These are phyloP conservation scores for Lithodes maja DNA, from an alignment of 2,888 invertebrate species.

Conservation along the genomic window DNA sequence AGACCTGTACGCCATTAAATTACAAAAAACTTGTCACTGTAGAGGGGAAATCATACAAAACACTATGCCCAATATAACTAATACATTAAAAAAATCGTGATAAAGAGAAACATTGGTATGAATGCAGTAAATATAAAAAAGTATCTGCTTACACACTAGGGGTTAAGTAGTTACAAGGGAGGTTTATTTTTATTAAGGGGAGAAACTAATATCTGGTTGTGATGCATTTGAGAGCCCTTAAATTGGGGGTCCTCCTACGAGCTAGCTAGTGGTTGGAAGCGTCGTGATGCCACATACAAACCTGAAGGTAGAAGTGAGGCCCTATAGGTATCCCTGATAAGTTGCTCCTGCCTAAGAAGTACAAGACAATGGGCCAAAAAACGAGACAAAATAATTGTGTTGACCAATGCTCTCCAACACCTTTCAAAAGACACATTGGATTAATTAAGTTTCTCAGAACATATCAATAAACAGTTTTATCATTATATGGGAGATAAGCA, in stretches of 20 bases:
- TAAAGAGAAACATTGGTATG: conserved; percentile 23
- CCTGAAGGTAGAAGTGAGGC: conserved; percentile 54
- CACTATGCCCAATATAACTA: conserved; percentile 41
- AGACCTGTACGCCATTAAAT: conserved; percentile 13
- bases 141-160: conserved; percentile 31
- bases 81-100: not conserved
- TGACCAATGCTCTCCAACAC: too few species aligned
- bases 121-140: conserved; percentile 46
- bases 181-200: conserved; percentile 25
- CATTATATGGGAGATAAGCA: too few species aligned
- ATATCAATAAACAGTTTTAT: too few species aligned
- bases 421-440: too few species aligned
- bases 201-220: conserved; percentile 38
- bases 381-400: conserved; percentile 6
- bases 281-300: conserved; percentile 52
- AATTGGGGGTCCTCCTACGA: not conserved
- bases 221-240: not conserved
- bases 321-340: conserved; percentile 61
- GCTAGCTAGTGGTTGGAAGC: conserved; percentile 56
- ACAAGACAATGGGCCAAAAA: conserved; percentile 16
- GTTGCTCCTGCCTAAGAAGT: conserved; percentile 56
- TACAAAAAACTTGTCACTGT: conserved; percentile 22
- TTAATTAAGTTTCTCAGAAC: too few species aligned
- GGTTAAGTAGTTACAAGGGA: conserved; percentile 51
- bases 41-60: conserved; percentile 8